phyloP scores from a whole-genome alignment of 1,140 invertebrate species.

The Eulimnadia texana region DNA sequence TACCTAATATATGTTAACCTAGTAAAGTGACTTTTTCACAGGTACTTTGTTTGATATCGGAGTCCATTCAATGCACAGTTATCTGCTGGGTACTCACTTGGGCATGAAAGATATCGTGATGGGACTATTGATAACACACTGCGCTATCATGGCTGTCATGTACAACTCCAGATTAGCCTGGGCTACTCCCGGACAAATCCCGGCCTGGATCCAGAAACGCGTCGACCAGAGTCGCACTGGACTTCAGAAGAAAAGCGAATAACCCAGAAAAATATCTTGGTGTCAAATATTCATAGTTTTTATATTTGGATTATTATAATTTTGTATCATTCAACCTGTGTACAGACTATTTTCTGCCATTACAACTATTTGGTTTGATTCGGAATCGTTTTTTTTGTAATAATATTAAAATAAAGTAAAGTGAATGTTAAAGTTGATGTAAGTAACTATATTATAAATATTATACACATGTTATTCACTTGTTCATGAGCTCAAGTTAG shows the following conservation, averaged over 20 bases:
- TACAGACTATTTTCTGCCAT: background rate
- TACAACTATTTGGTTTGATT: no score
- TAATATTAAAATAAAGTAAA: no score
- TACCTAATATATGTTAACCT: no score
- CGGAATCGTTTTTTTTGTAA: no score
- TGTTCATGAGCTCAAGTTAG: no score
- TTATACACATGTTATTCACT: no score
- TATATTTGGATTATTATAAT: background rate
- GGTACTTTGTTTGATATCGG: conserved; percentile 9
- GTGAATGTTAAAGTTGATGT: no score
- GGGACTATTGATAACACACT: background rate
- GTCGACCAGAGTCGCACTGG: background rate
- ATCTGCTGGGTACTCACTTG: background rate
- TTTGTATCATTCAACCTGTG: background rate
- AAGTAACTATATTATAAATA: no score
- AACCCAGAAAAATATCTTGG: background rate
- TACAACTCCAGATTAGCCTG: conserved; percentile 12
- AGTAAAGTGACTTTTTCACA: no score
- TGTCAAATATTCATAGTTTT: background rate
- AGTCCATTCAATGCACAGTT: conserved; percentile 7
- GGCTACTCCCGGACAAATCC: conserved; percentile 11
- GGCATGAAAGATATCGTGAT: background rate
- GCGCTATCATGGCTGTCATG: background rate
- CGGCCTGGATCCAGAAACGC: conserved; percentile 13
- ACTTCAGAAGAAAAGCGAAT: background rate